These are phyloP conservation scores for Montipora sp. DNA, from an alignment of 64 coral and sea anemone species.

Conservation along the genomic window DNA sequence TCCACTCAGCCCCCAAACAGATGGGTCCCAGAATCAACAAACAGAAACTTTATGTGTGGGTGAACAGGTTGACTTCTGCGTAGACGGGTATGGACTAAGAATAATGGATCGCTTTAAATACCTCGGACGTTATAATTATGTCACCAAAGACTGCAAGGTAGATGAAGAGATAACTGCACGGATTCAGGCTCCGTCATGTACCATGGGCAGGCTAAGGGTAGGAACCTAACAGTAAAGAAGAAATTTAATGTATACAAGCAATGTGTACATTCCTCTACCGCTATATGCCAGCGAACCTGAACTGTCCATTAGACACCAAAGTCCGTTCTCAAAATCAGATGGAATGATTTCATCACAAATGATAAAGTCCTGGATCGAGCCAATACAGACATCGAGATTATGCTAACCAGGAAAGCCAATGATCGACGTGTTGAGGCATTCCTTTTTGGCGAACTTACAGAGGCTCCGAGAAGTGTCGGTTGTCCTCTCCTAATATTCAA, in stretches of 20 bases:
- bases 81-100: no score
- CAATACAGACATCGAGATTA: neutral
- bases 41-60: no score
- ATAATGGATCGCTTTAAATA: no score
- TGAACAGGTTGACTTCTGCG: no score
- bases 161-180: slow-evolving; percentile 38
- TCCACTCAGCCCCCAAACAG: no score
- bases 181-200: slow-evolving; percentile 47
- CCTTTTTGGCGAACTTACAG: no score
- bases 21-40: no score
- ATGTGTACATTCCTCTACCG: slow-evolving; percentile 24
- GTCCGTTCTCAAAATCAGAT: neutral
- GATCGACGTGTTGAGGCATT: no score
- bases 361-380: neutral
- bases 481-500: no score
- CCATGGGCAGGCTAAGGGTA: slow-evolving; percentile 23
- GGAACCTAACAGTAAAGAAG: neutral
- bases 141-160: slow-evolving; percentile 33
- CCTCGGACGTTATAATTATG: neutral
- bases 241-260: slow-evolving; percentile 22
- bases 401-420: neutral
- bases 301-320: neutral
- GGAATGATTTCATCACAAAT: neutral
- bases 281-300: slow-evolving; percentile 42
- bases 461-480: no score